Evolutionary conservation across 2,797 vertebrate species (phyloP), one percentile per base, ranked within the genome.

Genomic region (Lutjanus campechanus): DNA sequence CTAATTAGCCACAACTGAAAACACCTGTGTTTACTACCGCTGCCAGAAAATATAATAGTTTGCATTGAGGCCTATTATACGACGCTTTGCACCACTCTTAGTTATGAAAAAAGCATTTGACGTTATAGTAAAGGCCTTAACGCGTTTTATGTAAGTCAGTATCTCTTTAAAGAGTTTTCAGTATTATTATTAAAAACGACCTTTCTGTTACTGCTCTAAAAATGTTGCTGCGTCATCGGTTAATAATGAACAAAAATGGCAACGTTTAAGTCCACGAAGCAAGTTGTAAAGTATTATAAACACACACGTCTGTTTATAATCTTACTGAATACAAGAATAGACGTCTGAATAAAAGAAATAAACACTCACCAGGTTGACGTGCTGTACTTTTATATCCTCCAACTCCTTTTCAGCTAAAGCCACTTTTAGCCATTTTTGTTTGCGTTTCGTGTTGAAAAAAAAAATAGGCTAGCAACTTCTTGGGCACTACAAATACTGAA

Each of bases 1-100:
- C 44, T 61, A 76, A 68, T 68, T 47, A 29, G 47, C 47, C 47
- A 49, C 11, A 53, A 46, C 1, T 47, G 16, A 54, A 53, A 62
- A 4, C 62, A 53, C 19, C 10, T 20, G n/a, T 29, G 29, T 13
- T 8, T 50, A 25, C 25, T 40, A 25, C 22, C n/a, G 12, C 9
- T 13, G 40, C 17, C 40, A 53, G 19, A 46, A 10, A 40, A 1
- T 19, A 2, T 41, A 19, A 51, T 11, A 6, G 22, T 49, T 49
- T 17, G 0, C 1, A 0, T 16, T 43, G 5, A 36, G 29, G 29
- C 29, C 4, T 4, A 36, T 36, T 36, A 36, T 36, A 36, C 29
- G 29, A 36, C 29, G 29, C 11, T 62, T n/a, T 54, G 19, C n/a
- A 62, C 15, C 40, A 73, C 22, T 36, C 1, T 15, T 1, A 51